Conservation (phyloP, 1,140 invertebrate genomes). For the Dendroctonus ponderosae region DNA sequence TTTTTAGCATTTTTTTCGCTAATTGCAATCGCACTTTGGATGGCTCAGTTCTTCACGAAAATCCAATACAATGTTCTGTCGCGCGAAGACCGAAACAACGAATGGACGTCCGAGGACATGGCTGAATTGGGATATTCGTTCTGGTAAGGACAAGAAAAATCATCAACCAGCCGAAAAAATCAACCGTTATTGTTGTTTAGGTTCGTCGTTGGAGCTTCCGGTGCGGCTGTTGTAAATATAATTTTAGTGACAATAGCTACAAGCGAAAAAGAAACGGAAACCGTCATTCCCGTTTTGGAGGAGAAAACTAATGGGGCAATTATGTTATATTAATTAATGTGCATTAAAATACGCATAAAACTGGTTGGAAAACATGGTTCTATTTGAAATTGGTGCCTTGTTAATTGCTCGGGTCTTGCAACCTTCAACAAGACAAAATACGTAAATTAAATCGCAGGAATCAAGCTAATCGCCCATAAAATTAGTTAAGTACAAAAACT, state of each 20-base stretch:
- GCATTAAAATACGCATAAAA: too few species aligned
- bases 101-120: constrained; percentile 70
- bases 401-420: too few species aligned
- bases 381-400: too few species aligned
- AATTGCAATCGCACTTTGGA: constrained; percentile 69
- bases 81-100: constrained; percentile 68
- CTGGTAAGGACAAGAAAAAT: constrained; percentile 54
- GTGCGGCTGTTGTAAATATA: constrained; percentile 73
- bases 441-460: too few species aligned
- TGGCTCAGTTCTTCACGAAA: constrained; percentile 71
- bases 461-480: too few species aligned
- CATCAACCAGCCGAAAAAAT: too few species aligned
- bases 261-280: constrained; percentile 63
- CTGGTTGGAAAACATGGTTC: too few species aligned
- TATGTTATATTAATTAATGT: constrained; percentile 68
- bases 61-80: constrained; percentile 76
- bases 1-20: constrained; percentile 58
- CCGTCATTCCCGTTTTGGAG: constrained; percentile 67
- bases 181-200: constrained; percentile 49
- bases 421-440: too few species aligned
- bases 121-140: constrained; percentile 76
- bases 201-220: constrained; percentile 71
- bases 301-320: constrained; percentile 82
- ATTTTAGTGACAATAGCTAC: constrained; percentile 72
- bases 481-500: too few species aligned